Percentiles rank a stretch among this genome's conserved stretches.
Evolutionary conservation across 2,113 vertebrate genomes (phyloP).

Genomic region (Clinocottus analis): DNA sequence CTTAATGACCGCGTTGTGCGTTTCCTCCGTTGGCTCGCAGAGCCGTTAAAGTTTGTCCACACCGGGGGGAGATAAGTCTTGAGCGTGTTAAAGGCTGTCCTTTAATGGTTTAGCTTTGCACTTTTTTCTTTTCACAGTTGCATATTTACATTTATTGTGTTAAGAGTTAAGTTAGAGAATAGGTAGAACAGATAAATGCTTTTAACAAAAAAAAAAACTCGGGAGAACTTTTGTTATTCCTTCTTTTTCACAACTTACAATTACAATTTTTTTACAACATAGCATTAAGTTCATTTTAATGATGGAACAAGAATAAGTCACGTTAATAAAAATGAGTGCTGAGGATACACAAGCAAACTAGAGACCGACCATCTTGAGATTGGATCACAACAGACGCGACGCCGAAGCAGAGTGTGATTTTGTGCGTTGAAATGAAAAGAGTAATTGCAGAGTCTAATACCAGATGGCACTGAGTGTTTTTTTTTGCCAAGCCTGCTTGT

Average conservation of each 20-base stretch:
- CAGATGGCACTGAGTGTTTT: slow-evolving; percentile 2
- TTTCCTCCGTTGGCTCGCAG: slow-evolving; percentile 33
- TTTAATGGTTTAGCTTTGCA: background rate
- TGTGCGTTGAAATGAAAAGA: background rate
- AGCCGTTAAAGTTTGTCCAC: slow-evolving; percentile 32
- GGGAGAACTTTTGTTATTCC: too few species aligned
- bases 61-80: slow-evolving; percentile 18
- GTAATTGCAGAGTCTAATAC: background rate
- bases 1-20: slow-evolving; percentile 53
- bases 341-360: background rate
- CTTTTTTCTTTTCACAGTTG: background rate
- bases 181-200: background rate
- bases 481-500: background rate
- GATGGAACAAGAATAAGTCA: background rate
- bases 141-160: background rate
- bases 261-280: too few species aligned
- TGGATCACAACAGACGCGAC: too few species aligned
- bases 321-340: background rate
- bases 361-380: background rate
- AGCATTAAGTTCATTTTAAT: too few species aligned
- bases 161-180: background rate
- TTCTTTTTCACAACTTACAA: too few species aligned
- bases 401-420: background rate
- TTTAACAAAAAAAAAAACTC: background rate
- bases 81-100: background rate